Conservation (phyloP, 2,113 vertebrate genomes). For the Cervus canadensis region DNA sequence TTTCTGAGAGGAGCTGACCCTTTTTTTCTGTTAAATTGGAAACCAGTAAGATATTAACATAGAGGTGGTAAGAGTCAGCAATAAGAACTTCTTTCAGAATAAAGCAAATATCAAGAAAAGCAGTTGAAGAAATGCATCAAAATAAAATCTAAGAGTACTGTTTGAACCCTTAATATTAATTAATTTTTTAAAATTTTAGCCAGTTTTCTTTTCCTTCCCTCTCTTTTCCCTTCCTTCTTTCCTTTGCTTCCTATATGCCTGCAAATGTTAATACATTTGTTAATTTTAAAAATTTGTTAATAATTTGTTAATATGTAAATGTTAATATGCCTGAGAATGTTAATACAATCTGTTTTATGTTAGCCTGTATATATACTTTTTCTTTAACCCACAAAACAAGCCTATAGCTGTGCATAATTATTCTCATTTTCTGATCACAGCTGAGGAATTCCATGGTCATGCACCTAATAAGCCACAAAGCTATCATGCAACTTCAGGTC, state of each 20-base stretch:
- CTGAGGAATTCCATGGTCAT: too few species aligned
- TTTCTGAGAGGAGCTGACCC: not conserved
- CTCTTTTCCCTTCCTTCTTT: not conserved
- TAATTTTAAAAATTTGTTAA: too few species aligned
- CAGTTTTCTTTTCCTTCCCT: not conserved
- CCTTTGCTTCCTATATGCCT: not conserved
- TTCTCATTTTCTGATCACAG: too few species aligned
- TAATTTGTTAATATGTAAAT: too few species aligned
- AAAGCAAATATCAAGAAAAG: not conserved
- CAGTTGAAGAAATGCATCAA: not conserved
- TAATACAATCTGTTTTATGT: slow-evolving; percentile 7
- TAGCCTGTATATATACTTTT: not conserved
- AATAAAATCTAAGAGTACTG: not conserved
- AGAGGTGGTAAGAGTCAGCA: not conserved
- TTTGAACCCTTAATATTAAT: not conserved
- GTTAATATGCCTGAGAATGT: not conserved
- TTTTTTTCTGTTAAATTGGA: not conserved
- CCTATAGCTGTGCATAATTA: not conserved
- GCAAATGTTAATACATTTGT: not conserved
- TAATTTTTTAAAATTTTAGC: not conserved
- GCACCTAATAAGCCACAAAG: too few species aligned
- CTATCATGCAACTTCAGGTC: too few species aligned
- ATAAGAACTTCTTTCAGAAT: not conserved
- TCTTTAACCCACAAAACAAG: not conserved
- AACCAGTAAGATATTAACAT: not conserved